phyloP scores from a whole-genome alignment of 2,797 vertebrate genomes.

The Dermochelys coriacea region DNA sequence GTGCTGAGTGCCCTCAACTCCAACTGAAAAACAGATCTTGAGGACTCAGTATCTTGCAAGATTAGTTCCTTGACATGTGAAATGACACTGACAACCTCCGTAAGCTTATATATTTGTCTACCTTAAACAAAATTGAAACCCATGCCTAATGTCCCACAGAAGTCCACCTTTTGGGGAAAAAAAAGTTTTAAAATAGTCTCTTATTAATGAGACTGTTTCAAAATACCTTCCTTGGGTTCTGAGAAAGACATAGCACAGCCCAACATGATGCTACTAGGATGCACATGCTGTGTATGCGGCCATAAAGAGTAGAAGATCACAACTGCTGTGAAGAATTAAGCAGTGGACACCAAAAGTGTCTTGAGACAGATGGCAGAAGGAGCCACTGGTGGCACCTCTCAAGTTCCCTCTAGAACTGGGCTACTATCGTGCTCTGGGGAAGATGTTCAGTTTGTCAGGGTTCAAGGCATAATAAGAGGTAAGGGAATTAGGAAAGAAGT shows the following conservation, averaged over 20 bases:
- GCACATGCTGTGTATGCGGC: fast-evolving
- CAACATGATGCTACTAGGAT: neutral
- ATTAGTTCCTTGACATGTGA: neutral
- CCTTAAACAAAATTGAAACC: neutral
- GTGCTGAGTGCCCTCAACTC: neutral
- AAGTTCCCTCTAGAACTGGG: neutral
- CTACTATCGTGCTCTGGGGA: neutral
- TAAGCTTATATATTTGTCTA: neutral
- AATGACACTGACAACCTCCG: neutral
- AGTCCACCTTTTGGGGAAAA: neutral
- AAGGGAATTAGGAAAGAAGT: neutral
- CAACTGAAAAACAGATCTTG: neutral
- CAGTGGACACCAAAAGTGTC: neutral
- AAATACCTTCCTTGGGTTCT: neutral
- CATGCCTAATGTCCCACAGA: neutral
- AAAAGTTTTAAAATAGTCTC: no score
- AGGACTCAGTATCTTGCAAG: neutral
- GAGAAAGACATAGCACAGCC: neutral
- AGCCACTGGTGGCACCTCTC: neutral
- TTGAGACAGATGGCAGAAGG: fast-evolving
- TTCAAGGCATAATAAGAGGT: neutral
- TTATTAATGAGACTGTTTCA: no score
- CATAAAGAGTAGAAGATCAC: neutral
- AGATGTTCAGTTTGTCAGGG: neutral
- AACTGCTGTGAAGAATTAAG: neutral